Conservation (phyloP, 2,113 vertebrate genomes). For the Daboia siamensis region DNA sequence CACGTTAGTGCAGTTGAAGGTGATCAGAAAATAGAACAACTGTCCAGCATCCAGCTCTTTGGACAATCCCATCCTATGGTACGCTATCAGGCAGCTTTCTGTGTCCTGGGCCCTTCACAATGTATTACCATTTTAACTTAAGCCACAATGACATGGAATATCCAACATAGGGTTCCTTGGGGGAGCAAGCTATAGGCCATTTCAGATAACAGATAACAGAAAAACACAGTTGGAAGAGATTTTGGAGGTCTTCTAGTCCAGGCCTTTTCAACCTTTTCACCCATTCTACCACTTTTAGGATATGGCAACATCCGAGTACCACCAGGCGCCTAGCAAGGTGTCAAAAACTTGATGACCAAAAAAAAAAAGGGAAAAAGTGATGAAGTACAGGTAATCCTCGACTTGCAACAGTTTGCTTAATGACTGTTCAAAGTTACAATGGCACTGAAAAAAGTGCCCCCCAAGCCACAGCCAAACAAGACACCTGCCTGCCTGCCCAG, state of each 20-base stretch:
- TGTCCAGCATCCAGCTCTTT: neutral
- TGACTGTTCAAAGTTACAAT: no score
- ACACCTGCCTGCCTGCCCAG: no score
- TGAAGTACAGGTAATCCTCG: no score
- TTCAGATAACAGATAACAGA: neutral
- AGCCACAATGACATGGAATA: neutral
- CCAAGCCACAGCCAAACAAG: no score
- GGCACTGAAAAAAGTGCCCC: no score
- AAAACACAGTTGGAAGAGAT: neutral
- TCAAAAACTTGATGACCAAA: no score
- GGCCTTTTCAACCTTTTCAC: no score
- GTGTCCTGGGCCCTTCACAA: neutral
- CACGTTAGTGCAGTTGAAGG: neutral
- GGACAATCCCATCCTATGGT: neutral
- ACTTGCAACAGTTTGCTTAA: no score
- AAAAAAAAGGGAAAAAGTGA: no score
- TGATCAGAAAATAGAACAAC: neutral
- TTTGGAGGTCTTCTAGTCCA: neutral
- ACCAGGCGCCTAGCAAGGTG: no score
- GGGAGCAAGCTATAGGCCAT: neutral
- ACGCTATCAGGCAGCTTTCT: neutral
- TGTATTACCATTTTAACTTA: neutral
- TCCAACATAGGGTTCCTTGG: neutral
- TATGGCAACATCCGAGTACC: no score
- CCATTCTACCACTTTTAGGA: no score